Evolutionary conservation across 2,797 vertebrate genomes (phyloP).

Genomic region (Artibeus jamaicensis): DNA sequence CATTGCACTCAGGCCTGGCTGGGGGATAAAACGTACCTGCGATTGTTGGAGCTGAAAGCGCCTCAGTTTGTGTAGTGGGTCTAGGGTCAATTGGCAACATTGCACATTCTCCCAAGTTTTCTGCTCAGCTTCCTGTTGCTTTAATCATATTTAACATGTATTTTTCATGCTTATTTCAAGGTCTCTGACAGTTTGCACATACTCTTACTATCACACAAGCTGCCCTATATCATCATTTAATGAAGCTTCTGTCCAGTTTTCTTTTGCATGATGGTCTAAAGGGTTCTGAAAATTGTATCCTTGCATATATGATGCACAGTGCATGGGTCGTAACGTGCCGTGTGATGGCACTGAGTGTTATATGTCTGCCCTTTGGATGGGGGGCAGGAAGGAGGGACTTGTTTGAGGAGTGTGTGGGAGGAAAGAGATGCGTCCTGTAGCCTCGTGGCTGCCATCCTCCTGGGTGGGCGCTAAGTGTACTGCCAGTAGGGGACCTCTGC

Average conservation of each 20-base stretch:
- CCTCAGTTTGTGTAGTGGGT: too few relatives aligned
- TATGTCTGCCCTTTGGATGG: neutral
- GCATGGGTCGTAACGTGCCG: too few relatives aligned
- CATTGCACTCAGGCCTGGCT: neutral
- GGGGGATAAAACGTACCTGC: neutral
- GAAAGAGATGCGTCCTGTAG: too few relatives aligned
- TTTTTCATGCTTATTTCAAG: neutral
- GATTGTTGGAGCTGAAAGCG: neutral
- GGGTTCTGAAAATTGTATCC: neutral
- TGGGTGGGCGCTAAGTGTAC: neutral
- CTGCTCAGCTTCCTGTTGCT: neutral
- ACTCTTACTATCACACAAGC: neutral
- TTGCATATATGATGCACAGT: neutral
- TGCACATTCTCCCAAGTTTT: neutral
- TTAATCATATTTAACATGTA: too few relatives aligned
- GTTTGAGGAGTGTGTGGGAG: neutral
- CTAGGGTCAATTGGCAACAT: neutral
- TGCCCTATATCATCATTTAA: neutral
- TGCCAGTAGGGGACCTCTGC: neutral
- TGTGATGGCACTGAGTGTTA: neutral
- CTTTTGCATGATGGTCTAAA: neutral
- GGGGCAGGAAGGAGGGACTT: neutral
- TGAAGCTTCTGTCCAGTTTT: neutral
- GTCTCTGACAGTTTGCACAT: neutral
- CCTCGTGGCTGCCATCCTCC: neutral